Conservation (phyloP, 1,140 invertebrate genomes). For the Tenebrio molitor region DNA sequence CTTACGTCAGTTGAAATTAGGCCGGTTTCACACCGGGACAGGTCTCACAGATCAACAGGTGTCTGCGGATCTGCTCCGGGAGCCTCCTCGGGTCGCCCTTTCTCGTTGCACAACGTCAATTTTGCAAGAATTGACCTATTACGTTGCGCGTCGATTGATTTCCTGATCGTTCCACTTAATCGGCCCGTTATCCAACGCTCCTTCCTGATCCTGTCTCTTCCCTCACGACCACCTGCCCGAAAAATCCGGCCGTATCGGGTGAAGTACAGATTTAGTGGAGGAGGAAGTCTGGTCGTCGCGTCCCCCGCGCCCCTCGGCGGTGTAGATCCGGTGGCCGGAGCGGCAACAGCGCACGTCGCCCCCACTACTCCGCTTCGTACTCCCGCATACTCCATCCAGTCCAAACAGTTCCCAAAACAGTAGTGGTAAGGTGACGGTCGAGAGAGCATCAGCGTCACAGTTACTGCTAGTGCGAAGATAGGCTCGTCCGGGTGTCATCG, state of each 20-base stretch:
- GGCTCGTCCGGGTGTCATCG: conserved; percentile 5
- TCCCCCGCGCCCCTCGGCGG: conserved; percentile 24
- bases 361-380: conserved; percentile 50
- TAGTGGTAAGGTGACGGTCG: conserved; percentile 64
- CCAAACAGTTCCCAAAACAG: conserved; percentile 60
- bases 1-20: too few species aligned
- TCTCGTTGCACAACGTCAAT: conserved; percentile 5
- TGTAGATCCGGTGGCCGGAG: conserved; percentile 56
- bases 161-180: conserved; percentile 20
- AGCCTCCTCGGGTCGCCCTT: neutral
- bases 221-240: conserved; percentile 21
- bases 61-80: neutral
- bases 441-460: conserved; percentile 60
- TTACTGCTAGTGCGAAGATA: conserved; percentile 58
- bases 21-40: neutral
- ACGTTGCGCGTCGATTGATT: conserved; percentile 25
- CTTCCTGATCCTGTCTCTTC: conserved; percentile 10
- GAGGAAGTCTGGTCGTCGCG: conserved; percentile 54
- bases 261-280: conserved; percentile 49
- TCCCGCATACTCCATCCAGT: conserved; percentile 55
- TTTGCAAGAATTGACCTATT: conserved; percentile 45
- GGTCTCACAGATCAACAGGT: neutral
- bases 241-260: neutral
- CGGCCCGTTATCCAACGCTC: neutral
- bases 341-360: conserved; percentile 52